Conservation (phyloP, 2,888 invertebrate species). For the Standfussiana lucernea region DNA sequence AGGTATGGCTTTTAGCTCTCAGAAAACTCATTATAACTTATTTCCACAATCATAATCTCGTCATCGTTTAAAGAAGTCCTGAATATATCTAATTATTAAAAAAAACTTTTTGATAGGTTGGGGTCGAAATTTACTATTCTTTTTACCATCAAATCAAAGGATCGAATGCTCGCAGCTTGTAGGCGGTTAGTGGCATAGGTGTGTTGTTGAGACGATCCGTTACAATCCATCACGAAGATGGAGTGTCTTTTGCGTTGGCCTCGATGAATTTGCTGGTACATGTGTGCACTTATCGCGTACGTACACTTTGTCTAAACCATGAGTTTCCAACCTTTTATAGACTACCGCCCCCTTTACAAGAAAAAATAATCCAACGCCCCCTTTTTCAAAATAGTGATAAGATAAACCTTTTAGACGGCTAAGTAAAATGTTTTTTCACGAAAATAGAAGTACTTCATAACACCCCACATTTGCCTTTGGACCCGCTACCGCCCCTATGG, state of each 20-base stretch:
- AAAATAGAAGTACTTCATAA: too few relatives aligned
- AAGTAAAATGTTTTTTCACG: too few relatives aligned
- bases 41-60: too few relatives aligned
- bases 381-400: too few relatives aligned
- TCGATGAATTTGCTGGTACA: neutral
- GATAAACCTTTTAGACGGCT: too few relatives aligned
- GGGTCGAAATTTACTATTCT: neutral
- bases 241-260: neutral
- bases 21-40: neutral
- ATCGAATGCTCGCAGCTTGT: neutral
- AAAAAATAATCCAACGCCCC: too few relatives aligned
- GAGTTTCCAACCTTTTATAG: too few relatives aligned
- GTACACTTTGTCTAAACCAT: neutral
- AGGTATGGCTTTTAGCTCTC: conserved; percentile 71
- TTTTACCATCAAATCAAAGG: neutral
- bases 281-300: neutral
- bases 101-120: neutral
- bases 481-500: too few relatives aligned
- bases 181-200: neutral
- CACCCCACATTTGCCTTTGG: too few relatives aligned
- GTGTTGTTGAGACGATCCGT: conserved; percentile 11
- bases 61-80: neutral
- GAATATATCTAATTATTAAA: neutral
- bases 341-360: too few relatives aligned
- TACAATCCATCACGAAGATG: conserved; percentile 28